These are phyloP conservation scores for Meriones psammophilus DNA, from an alignment of 2,797 vertebrate genomes.

Conservation along the genomic window DNA sequence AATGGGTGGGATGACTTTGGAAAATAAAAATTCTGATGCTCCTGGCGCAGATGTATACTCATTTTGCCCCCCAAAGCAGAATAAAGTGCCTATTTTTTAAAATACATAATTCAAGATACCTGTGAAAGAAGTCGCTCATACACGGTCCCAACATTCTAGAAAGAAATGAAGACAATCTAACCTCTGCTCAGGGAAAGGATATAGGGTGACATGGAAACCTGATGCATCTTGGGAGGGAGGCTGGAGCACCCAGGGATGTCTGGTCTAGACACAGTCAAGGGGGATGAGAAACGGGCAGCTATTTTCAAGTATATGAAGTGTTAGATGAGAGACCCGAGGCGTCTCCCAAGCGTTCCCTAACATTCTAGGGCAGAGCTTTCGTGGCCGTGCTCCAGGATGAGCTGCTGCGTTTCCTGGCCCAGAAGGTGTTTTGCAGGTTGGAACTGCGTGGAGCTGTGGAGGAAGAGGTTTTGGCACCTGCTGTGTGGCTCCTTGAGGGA, in stretches of 20 bases:
- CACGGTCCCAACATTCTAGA: not conserved
- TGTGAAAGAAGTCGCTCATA: not conserved
- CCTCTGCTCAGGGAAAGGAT: not conserved
- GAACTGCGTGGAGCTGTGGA: not conserved
- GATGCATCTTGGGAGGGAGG: not conserved
- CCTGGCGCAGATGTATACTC: not conserved
- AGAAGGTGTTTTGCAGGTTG: not conserved
- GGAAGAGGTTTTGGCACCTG: not conserved
- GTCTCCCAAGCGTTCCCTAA: not conserved
- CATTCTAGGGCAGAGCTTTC: not conserved
- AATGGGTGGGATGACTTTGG: constrained; percentile 1
- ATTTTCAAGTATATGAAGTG: not conserved
- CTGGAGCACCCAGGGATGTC: not conserved
- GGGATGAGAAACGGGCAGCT: not conserved
- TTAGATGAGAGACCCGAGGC: not conserved
- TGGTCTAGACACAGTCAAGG: not conserved
- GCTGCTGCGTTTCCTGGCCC: not conserved
- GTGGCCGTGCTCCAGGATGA: not conserved
- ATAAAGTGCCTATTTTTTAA: not conserved
- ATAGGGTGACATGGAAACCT: not conserved
- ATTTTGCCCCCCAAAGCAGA: not conserved
- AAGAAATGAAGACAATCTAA: not conserved
- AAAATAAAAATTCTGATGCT: constrained; percentile 2
- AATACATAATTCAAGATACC: not conserved
- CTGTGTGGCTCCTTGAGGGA: not conserved